A percentile compares a stretch with the other conserved stretches of the same genome.
Conservation (phyloP, 2,888 invertebrate genomes). For the Antheraea assamensis region DNA sequence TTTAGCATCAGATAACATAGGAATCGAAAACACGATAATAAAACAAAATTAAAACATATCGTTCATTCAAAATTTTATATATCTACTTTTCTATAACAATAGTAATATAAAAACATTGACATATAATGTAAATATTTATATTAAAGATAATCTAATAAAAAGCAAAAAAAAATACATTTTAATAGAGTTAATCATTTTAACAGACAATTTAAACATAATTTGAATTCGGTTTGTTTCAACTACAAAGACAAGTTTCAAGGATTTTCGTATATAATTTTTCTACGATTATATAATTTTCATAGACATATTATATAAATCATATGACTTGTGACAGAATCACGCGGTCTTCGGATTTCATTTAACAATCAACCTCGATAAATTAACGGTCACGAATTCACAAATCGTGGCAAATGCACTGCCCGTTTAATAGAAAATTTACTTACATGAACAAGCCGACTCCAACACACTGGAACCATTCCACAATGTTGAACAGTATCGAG, state of each 20-base stretch:
- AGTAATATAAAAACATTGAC: not conserved
- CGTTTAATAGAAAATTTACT: conserved; percentile 46
- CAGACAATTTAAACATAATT: not conserved
- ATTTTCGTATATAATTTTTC: not conserved
- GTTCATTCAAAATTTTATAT: not conserved
- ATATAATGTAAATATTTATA: not conserved
- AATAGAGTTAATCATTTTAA: not conserved
- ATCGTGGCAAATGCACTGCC: no score
- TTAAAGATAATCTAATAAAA: not conserved
- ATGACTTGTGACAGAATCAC: not conserved
- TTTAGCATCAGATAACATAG: not conserved
- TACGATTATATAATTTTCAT: not conserved
- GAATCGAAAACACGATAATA: not conserved
- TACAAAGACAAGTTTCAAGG: not conserved
- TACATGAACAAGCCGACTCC: conserved; percentile 70
- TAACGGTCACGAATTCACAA: not conserved
- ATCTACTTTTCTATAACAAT: not conserved
- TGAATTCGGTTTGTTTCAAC: not conserved
- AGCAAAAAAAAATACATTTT: not conserved
- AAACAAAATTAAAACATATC: not conserved
- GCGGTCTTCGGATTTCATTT: not conserved
- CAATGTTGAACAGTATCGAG: conserved; percentile 62
- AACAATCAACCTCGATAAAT: not conserved
- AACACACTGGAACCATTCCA: conserved; percentile 79
- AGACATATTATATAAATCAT: not conserved